A percentile compares a stretch with the other conserved stretches of the same genome.
Evolutionary conservation across 1,140 invertebrate species (phyloP).

Genomic region (Hestina assimilis): DNA sequence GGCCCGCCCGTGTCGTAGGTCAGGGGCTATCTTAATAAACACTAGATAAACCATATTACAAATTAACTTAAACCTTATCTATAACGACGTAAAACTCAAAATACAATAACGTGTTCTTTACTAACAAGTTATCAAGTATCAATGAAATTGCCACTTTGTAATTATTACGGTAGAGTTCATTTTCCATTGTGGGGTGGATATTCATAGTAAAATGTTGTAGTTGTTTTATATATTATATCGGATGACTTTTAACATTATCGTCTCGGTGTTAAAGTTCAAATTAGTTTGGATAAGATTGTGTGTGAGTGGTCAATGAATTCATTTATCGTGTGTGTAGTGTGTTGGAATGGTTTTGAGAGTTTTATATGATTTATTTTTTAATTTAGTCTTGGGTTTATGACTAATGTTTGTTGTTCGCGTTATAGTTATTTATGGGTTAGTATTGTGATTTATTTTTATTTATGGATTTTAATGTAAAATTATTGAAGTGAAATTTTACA

Average conservation of each 20-base stretch:
- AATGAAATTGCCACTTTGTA: too few species aligned
- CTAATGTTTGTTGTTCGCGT: neutral
- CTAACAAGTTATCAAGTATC: neutral
- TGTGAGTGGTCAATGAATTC: constrained; percentile 16
- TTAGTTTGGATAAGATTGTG: neutral
- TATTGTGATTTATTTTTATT: too few species aligned
- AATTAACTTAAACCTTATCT: neutral
- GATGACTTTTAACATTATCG: neutral
- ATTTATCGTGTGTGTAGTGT: neutral
- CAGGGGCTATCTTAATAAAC: constrained; percentile 13
- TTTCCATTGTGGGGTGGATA: neutral
- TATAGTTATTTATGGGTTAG: too few species aligned
- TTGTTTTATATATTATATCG: too few species aligned
- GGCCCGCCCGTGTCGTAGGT: constrained; percentile 13
- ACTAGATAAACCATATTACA: constrained; percentile 1
- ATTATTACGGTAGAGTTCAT: too few species aligned
- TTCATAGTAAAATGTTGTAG: neutral
- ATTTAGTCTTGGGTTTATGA: neutral
- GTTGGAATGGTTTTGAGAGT: neutral
- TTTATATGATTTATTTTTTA: neutral
- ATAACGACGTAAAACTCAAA: neutral
- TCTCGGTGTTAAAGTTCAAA: constrained; percentile 1
- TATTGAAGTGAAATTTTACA: too few species aligned
- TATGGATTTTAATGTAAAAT: too few species aligned
- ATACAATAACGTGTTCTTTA: neutral